Conservation (phyloP, 2,888 invertebrate genomes). For the Nemurella pictetii region DNA sequence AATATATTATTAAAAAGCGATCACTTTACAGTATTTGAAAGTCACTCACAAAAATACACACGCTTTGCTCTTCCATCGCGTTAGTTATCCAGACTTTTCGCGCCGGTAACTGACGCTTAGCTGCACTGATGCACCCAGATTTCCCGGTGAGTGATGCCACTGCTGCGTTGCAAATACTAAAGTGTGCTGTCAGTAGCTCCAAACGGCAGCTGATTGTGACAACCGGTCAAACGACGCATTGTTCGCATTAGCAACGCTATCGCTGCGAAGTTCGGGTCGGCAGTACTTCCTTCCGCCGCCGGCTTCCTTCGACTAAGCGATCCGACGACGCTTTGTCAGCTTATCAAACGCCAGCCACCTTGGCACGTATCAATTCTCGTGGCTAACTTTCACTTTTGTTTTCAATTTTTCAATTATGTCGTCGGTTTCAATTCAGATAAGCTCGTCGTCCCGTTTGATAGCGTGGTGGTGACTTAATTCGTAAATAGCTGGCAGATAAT, state of each 20-base stretch:
- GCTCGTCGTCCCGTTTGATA: background rate
- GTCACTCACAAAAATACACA: background rate
- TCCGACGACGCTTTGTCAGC: background rate
- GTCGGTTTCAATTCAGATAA: background rate
- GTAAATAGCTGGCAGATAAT: background rate
- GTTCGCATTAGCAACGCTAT: background rate
- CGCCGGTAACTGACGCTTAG: too few species aligned
- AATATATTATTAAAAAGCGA: background rate
- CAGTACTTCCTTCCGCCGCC: background rate
- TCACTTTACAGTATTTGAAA: background rate
- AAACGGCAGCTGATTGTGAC: background rate
- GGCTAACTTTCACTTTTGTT: background rate
- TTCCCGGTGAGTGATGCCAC: too few species aligned
- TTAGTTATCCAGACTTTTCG: too few species aligned
- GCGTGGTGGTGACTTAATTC: background rate
- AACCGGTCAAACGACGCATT: background rate
- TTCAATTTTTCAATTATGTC: background rate
- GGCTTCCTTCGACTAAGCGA: background rate
- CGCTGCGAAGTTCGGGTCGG: background rate
- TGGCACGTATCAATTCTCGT: background rate
- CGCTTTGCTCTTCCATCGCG: too few species aligned
- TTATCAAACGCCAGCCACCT: background rate
- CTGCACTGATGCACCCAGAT: too few species aligned
- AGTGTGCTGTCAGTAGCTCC: too few species aligned
- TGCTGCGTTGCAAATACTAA: too few species aligned